Evolutionary conservation across 2,888 invertebrate genomes (phyloP).

Genomic region (Acronicta alni): DNA sequence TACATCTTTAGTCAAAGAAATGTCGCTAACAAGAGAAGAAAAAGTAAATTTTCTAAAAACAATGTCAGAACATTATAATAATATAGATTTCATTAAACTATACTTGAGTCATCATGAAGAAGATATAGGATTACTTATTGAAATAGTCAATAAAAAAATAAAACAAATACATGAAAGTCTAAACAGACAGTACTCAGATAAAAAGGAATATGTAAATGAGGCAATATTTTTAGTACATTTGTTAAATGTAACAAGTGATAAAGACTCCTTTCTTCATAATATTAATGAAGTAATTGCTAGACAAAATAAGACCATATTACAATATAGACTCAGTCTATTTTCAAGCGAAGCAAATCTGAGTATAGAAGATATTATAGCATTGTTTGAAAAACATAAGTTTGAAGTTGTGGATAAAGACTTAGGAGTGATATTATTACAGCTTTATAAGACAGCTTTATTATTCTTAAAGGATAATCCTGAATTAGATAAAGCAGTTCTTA

Average conservation of each 20-base stretch:
- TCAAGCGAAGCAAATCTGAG: slow-evolving; percentile 61
- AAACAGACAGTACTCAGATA: slow-evolving; percentile 75
- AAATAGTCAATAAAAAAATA: slow-evolving; percentile 65
- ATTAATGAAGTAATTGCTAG: slow-evolving; percentile 51
- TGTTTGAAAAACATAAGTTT: slow-evolving; percentile 62
- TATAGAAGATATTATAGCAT: slow-evolving; percentile 61
- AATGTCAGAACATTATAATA: slow-evolving; percentile 58
- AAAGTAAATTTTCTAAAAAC: slow-evolving; percentile 58
- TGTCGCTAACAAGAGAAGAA: slow-evolving; percentile 55
- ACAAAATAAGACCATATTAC: slow-evolving; percentile 65
- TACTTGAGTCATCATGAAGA: slow-evolving; percentile 67
- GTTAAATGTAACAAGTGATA: slow-evolving; percentile 59
- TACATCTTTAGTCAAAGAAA: slow-evolving; percentile 50
- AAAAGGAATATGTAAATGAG: slow-evolving; percentile 68
- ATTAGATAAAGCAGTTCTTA: slow-evolving; percentile 68
- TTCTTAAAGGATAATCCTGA: slow-evolving; percentile 66
- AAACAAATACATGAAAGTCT: slow-evolving; percentile 64
- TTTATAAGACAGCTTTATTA: slow-evolving; percentile 68
- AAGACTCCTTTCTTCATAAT: not conserved
- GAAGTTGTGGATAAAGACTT: slow-evolving; percentile 48
- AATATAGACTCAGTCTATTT: slow-evolving; percentile 69
- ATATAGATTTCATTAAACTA: slow-evolving; percentile 69
- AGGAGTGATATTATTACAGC: slow-evolving; percentile 61
- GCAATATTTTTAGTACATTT: slow-evolving; percentile 67
- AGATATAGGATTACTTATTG: slow-evolving; percentile 59